Evolutionary conservation across 2,113 vertebrate species (phyloP).

Genomic region (Blennius ocellaris): DNA sequence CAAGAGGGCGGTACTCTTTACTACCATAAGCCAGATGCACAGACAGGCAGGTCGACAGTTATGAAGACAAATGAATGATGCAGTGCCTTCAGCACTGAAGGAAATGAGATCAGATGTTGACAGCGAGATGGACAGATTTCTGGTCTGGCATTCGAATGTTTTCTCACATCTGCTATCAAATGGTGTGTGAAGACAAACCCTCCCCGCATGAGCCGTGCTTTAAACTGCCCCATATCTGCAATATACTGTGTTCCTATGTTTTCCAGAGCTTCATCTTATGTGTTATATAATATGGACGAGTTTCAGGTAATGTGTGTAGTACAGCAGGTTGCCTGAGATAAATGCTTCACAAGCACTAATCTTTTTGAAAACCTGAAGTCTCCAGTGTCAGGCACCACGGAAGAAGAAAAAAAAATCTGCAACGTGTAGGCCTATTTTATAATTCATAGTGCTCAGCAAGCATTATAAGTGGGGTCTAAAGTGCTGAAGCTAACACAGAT

Average conservation of each 20-base stretch:
- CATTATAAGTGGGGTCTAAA: constrained; percentile 46
- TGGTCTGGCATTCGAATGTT: constrained; percentile 67
- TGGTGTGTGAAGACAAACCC: constrained; percentile 15
- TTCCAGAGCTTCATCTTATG: constrained; percentile 14
- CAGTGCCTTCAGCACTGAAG: constrained; percentile 63
- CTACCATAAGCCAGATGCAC: constrained; percentile 56
- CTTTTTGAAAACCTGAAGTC: constrained; percentile 55
- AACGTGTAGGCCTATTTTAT: constrained; percentile 45
- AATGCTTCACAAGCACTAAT: constrained; percentile 54
- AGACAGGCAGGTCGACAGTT: constrained; percentile 75
- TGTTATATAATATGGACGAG: constrained; percentile 36
- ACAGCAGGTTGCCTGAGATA: constrained; percentile 53
- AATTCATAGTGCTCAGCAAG: constrained; percentile 53
- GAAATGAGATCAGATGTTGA: constrained; percentile 77
- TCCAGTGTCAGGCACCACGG: constrained; percentile 52
- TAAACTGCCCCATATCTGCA: neutral
- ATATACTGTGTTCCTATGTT: neutral
- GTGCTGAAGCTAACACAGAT: constrained; percentile 43
- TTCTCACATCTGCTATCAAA: constrained; percentile 48
- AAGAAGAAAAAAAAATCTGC: constrained; percentile 52
- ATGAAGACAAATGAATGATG: constrained; percentile 78
- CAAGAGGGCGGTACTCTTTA: constrained; percentile 60
- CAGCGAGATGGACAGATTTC: constrained; percentile 72
- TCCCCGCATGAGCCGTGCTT: constrained; percentile 6
- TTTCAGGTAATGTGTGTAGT: constrained; percentile 44